A percentile compares a stretch with the other conserved stretches of the same genome.
phyloP scores from a whole-genome alignment of 2,888 invertebrate genomes.

The Oscheius sp. region DNA sequence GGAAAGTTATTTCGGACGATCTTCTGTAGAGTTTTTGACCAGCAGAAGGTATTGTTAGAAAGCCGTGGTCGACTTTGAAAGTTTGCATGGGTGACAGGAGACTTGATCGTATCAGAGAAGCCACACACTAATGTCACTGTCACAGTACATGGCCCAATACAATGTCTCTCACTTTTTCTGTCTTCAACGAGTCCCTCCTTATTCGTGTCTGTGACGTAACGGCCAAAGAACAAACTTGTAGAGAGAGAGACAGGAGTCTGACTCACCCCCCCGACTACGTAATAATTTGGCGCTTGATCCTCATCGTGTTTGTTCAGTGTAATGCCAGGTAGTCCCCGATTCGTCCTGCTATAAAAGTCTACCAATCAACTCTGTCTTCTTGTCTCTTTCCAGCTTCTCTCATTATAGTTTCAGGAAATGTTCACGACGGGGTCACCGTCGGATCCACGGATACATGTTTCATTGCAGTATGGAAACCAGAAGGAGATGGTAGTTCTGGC shows the following conservation, averaged over 20 bases:
- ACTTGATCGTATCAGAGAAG: no score
- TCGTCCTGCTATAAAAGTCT: not conserved
- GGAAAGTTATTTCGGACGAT: no score
- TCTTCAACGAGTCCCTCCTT: not conserved
- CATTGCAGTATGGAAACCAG: constrained; percentile 36
- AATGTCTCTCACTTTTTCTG: not conserved
- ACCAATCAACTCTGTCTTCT: not conserved
- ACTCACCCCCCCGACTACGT: not conserved
- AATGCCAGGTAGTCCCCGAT: not conserved
- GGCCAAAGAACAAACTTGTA: not conserved
- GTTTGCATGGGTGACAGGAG: no score
- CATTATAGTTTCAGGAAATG: constrained; percentile 4
- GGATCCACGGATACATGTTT: constrained; percentile 36
- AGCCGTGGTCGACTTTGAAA: no score
- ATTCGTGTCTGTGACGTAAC: not conserved
- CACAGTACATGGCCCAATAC: no score
- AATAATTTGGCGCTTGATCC: no score
- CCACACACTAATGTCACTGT: no score
- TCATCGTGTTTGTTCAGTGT: not conserved
- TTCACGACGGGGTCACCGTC: constrained; percentile 20
- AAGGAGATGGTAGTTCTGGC: constrained; percentile 32
- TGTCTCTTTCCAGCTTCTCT: not conserved
- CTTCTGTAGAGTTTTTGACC: no score
- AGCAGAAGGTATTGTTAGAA: no score
- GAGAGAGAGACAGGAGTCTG: not conserved